These are phyloP conservation scores for Suricata suricatta DNA, from an alignment of 2,113 vertebrate genomes.

Conservation along the genomic window DNA sequence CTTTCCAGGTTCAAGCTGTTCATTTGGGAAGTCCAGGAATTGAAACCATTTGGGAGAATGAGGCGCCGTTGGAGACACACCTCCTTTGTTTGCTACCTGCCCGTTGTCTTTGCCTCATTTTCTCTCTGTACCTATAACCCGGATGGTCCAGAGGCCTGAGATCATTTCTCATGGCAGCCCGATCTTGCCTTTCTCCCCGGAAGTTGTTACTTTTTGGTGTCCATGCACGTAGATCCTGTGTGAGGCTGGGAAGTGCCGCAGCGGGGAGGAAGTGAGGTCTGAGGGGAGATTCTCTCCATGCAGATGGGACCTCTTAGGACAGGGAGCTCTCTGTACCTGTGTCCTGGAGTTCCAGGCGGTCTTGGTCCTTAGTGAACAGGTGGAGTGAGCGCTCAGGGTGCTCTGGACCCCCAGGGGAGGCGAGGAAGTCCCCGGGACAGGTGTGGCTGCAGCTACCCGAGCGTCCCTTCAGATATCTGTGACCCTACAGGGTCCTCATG, in stretches of 20 bases:
- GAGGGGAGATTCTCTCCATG: background rate
- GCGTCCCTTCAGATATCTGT: background rate
- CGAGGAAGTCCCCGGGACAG: background rate
- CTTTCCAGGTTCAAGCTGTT: background rate
- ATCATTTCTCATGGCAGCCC: no score
- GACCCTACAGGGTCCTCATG: no score
- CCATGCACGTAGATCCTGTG: rapidly evolving
- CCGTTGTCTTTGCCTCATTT: background rate
- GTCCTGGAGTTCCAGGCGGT: background rate
- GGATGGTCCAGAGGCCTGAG: background rate
- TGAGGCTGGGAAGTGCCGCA: background rate
- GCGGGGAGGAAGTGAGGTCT: background rate
- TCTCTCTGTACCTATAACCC: rapidly evolving
- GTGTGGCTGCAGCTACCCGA: background rate
- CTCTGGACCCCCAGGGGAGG: no score
- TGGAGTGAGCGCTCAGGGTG: rapidly evolving
- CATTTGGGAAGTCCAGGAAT: background rate
- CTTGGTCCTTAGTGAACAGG: background rate
- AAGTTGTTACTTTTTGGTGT: background rate
- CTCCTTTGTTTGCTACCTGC: rapidly evolving
- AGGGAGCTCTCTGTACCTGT: background rate
- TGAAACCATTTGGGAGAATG: background rate
- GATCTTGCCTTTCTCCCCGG: background rate
- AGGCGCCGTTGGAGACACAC: rapidly evolving
- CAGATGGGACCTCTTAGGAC: rapidly evolving